Base-by-base conservation (phyloP, 2,113 vertebrate genomes). In the Pseudopipra pipra region DNA sequence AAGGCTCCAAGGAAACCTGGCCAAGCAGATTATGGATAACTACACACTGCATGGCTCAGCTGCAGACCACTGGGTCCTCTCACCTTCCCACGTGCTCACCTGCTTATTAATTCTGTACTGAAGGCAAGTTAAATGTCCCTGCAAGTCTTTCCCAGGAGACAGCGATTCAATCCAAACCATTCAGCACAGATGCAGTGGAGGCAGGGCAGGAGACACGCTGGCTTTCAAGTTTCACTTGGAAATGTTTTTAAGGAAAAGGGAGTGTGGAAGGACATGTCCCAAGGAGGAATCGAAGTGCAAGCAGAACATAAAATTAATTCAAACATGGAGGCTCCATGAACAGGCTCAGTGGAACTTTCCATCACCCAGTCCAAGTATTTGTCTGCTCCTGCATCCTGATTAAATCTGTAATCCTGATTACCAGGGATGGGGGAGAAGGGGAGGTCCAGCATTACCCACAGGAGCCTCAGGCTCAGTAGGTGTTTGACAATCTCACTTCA, bases 341-440 rank as follows among this genome's bases (percentile, higher is more conserved):
- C 62, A 91, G 89, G 93, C 93, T 95, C 94, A 93, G 84, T 85
- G 91, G 95, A 98, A 97, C 95, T 97, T 98, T 97, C 97, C 97
- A 98, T 58, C 59, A 15, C 77, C 82, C 93, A 79, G 51, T 95
- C 97, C 97, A 97, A 96, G 85, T 95, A 90, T 77, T 97, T 97
- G 94, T 94, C 93, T 93, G 83, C 91, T 97, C 92, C 97, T 97
- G 95, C 89, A 96, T 80, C 96, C 94, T 95, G 92, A 97, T 96
- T 96, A 97, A 92, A 97, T 95, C 96, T 94, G 74, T 68, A 84
- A 89, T 92, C 90, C 94, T 63, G 35, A 79, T 89, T 41, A 74
- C 88, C 7, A 2, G 59, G 54, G 52, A 76, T 18, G 2, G 52
- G 56, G 51, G 30, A 39, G 49, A 67, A 21, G 7, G 46, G 1